Conservation (phyloP, 1,140 invertebrate genomes). For the Zaprionus inermis region DNA sequence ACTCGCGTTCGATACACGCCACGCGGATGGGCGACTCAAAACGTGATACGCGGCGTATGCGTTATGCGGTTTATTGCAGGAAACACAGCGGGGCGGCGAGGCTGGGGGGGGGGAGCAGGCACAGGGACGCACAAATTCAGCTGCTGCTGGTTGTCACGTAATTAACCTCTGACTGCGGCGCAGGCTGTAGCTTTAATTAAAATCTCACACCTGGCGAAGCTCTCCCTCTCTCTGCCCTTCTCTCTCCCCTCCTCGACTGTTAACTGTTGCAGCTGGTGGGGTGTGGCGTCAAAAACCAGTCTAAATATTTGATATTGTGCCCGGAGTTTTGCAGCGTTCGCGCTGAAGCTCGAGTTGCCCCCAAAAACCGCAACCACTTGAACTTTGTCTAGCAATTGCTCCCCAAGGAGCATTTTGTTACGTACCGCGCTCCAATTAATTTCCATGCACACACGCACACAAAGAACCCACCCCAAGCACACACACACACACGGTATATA, state of each 20-base stretch:
- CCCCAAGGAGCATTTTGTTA: conserved; percentile 66
- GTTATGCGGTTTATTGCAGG: conserved; percentile 25
- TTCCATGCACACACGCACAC: conserved; percentile 31
- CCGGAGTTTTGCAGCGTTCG: neutral
- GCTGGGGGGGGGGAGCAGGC: neutral
- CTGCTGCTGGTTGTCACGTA: conserved; percentile 37
- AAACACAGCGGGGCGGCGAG: no score
- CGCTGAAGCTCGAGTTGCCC: neutral
- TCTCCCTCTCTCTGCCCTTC: neutral
- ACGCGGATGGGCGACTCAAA: neutral
- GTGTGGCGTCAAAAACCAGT: conserved; percentile 2
- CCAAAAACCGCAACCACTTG: conserved; percentile 41
- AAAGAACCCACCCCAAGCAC: neutral
- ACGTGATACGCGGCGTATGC: conserved; percentile 29
- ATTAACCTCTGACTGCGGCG: conserved; percentile 51
- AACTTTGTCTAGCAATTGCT: conserved; percentile 62
- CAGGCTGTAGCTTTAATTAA: conserved; percentile 53
- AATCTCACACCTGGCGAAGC: conserved; percentile 56
- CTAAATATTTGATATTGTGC: conserved; percentile 27
- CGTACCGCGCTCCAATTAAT: conserved; percentile 65
- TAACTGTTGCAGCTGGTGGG: conserved; percentile 11
- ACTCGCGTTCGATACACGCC: neutral
- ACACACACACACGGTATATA: neutral
- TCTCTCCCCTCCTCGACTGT: neutral
- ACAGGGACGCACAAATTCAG: neutral